Evolutionary conservation across 2,113 vertebrate species (phyloP).

Genomic region (Ceratotherium simum): DNA sequence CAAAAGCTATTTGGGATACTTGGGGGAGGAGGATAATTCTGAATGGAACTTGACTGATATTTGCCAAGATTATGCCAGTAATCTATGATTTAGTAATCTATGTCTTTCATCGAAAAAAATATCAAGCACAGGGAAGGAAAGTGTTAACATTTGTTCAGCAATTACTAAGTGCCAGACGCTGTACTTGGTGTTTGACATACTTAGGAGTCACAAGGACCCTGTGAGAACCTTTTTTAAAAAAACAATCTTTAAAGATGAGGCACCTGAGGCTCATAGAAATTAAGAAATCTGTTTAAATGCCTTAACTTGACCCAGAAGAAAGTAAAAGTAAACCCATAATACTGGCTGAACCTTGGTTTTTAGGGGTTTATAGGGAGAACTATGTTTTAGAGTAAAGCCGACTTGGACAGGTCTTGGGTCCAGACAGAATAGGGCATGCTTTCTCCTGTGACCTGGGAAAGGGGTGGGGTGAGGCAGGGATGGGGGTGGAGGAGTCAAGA

Average conservation of each 20-base stretch:
- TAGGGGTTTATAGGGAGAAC: background rate
- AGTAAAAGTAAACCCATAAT: background rate
- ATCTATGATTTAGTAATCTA: background rate
- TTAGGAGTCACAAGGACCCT: background rate
- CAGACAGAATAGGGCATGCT: background rate
- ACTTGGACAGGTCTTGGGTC: background rate
- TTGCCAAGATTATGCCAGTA: constrained; percentile 28
- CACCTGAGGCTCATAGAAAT: background rate
- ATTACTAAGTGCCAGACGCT: background rate
- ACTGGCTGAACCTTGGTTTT: background rate
- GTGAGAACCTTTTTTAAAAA: background rate
- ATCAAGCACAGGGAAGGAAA: background rate
- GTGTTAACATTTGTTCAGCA: constrained; percentile 45
- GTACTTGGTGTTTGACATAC: constrained; percentile 7
- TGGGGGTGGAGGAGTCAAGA: background rate
- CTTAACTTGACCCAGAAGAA: constrained; percentile 14
- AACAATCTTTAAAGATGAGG: constrained; percentile 37
- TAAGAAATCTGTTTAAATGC: constrained; percentile 21
- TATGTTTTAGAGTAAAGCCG: constrained; percentile 9
- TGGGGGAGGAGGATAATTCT: background rate
- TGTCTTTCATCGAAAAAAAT: background rate
- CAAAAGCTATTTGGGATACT: background rate
- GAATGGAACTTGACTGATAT: background rate
- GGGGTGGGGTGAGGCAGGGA: background rate
- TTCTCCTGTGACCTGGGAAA: constrained; percentile 50